A percentile compares a stretch with the other conserved stretches of the same genome.
Evolutionary conservation across 1,140 invertebrate species (phyloP).

Genomic region (Orius insidiosus): DNA sequence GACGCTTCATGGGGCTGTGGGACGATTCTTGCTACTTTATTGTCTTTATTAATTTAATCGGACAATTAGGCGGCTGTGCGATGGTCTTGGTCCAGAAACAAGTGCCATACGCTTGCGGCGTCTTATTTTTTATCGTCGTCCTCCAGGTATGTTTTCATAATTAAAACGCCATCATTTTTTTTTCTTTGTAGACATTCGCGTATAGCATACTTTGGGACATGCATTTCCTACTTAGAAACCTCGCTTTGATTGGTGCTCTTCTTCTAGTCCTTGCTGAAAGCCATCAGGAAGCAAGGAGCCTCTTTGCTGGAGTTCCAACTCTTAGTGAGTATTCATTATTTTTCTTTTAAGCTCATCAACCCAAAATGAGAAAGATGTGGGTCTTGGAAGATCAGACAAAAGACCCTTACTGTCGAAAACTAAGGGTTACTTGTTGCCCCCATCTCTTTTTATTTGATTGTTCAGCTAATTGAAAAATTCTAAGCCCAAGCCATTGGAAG

Average conservation of each 20-base stretch:
- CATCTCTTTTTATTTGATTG: no score
- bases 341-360: no score
- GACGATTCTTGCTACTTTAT: slow-evolving; percentile 76
- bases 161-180: slow-evolving; percentile 4
- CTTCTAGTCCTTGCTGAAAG: slow-evolving; percentile 89
- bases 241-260: slow-evolving; percentile 90
- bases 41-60: slow-evolving; percentile 87
- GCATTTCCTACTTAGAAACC: slow-evolving; percentile 87
- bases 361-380: no score
- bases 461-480: no score
- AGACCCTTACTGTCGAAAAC: no score
- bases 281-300: slow-evolving; percentile 71
- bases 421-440: no score
- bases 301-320: slow-evolving; percentile 94
- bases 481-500: no score
- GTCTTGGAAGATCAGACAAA: no score
- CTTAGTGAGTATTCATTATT: no score
- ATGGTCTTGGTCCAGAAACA: slow-evolving; percentile 87
- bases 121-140: slow-evolving; percentile 91
- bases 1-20: slow-evolving; percentile 96
- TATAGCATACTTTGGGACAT: slow-evolving; percentile 98
- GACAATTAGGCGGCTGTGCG: slow-evolving; percentile 85
- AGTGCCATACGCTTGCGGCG: slow-evolving; percentile 85
- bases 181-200: slow-evolving; percentile 68
- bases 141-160: slow-evolving; percentile 52